Evolutionary conservation across 2,113 vertebrate genomes (phyloP), one percentile per base, ranked within the genome.

Genomic region (Eulacestoma nigropectus): DNA sequence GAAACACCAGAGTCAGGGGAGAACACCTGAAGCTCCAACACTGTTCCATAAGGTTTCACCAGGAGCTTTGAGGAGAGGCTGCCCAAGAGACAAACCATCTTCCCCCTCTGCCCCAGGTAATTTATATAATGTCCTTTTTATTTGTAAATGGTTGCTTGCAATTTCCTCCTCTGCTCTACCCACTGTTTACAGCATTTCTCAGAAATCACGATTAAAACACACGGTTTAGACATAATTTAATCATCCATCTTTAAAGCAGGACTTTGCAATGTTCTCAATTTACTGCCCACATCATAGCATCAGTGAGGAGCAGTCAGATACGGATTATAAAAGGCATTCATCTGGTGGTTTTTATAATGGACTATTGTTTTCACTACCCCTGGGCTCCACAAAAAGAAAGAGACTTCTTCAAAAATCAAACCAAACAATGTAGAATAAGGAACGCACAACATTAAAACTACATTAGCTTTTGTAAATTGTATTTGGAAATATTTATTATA

Each of bases 21-120:
- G 41, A 74, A 30, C 9, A 64, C 55, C 46, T 22, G 1, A 47
- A 16, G 9, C 22, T 42, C 19, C 76, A 47, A 1, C 0, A 1
- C 30, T 55, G 44, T 18, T 60, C 50, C 16, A 0, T 1, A 6
- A 9, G 13, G 13, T 16, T 49, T 76, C 3, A 5, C 1, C 21
- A 63, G 72, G 25, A 86, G 16, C 2, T 41, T 35, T 16, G n/a
- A 52, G 0, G 1, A 64, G 70, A 65, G 62, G n/a, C 83, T 74
- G 46, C 41, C 37, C 2, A 5, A 68, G 42, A 62, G 42, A 78
- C 16, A 41, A 85, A 32, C n/a, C 4, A 37, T 32, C 57, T 6
- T 35, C 32, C 67, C 20, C 1, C 47, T 78, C 53, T 23, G 22
- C 15, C 73, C 69, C 64, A 63, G 42, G 30, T 72, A 53, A 65